phyloP scores from a whole-genome alignment of 1,140 invertebrate species.

The Bombus cullumanus region DNA sequence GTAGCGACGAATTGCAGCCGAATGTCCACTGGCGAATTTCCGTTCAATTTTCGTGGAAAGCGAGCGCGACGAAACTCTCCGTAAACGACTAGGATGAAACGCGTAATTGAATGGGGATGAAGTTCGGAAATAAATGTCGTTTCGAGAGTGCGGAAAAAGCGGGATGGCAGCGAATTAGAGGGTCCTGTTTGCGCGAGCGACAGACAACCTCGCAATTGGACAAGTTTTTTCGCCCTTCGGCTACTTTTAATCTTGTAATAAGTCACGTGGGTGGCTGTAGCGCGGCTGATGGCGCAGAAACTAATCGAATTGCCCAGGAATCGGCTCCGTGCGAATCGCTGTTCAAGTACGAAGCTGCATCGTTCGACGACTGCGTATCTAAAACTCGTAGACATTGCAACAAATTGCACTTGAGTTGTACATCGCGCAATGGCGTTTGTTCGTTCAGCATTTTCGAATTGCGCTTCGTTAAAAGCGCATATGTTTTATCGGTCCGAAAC shows the following conservation, averaged over 20 bases:
- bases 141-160: neutral
- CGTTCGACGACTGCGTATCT: neutral
- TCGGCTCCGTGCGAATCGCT: neutral
- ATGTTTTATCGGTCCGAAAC: neutral
- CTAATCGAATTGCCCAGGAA: constrained; percentile 16
- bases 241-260: constrained; percentile 39
- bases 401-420: neutral
- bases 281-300: neutral
- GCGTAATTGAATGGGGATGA: constrained; percentile 22
- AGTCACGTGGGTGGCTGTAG: neutral
- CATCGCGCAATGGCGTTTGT: neutral
- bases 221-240: neutral
- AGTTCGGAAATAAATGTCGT: constrained; percentile 24
- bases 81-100: neutral
- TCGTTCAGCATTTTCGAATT: too few species aligned
- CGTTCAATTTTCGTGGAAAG: constrained; percentile 6
- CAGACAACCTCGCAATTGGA: neutral
- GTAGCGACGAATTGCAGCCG: neutral
- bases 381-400: neutral
- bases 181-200: neutral
- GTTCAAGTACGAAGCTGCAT: neutral
- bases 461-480: neutral
- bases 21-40: constrained; percentile 13
- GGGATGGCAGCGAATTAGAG: neutral
- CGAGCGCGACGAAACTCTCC: neutral